Base-by-base conservation (phyloP, 23 tunicate species). In the Aplidium turbinatum region DNA sequence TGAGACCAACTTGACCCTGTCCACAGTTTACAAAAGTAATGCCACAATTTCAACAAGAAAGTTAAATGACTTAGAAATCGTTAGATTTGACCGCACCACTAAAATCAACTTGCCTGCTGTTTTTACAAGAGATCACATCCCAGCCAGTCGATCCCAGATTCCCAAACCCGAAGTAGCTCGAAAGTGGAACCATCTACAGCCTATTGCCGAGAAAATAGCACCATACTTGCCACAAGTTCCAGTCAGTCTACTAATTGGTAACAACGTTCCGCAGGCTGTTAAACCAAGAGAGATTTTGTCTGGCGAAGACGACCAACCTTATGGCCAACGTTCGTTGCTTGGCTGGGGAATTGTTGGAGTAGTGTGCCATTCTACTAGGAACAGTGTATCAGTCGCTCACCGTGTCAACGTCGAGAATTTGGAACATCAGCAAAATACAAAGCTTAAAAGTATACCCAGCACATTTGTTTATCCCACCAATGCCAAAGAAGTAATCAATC, bases 261-360 rank as follows among this genome's bases (percentile, higher is more conserved):
- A 47, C 24, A 70, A 70, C 47, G 60, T 70, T 4, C 76, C 60
- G 4, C 35, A 46, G 9, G 76, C 35, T 31, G 26, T 70, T 6
- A 33, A 58, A 27, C 76, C 60, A 19, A 20, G 60, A 27, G 60
- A 70, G 31, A 47, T 70, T 5, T 18, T 47, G 7, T 28, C 60
- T 2, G 76, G 76, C 27, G 38, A 35, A 6, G 76, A 70, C 3
- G 76, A 70, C 47, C 58, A 70, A 30, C 60, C 76, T 7, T 70
- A 47, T 35, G 60, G 58, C 3, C 76, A 70, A 22, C 47, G 27
- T 30, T 70, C 60, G 18, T 3, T 70, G 3, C 58, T 70, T 2
- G 76, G 76, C 3, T 70, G 76, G 76, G 76, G 76, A 46, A 70
- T 70, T 4, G 35, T 70, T 22, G 60, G 60, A 3, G n/a, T 26